phyloP scores from a whole-genome alignment of 1,140 invertebrate genomes.

The Papilio xuthus region DNA sequence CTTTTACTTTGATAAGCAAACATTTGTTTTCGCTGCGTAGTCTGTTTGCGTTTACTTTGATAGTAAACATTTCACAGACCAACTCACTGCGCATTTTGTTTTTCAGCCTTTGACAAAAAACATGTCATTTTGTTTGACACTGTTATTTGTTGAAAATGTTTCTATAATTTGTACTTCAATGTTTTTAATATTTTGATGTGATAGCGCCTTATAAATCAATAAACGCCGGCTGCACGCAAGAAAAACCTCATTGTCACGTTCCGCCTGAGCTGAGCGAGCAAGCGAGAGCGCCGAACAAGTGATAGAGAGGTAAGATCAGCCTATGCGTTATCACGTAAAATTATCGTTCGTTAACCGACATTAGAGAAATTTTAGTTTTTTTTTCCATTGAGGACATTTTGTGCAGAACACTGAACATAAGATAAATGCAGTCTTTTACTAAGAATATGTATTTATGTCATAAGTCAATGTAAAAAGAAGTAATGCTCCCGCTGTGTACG shows the following conservation, averaged over 20 bases:
- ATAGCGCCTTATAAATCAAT: too few species aligned
- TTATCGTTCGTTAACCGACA: too few species aligned
- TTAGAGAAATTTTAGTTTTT: too few species aligned
- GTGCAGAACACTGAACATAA: neutral
- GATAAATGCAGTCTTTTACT: neutral
- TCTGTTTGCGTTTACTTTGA: neutral
- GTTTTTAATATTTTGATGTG: too few species aligned
- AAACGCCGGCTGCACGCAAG: too few species aligned
- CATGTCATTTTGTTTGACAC: neutral
- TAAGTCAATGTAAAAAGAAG: neutral
- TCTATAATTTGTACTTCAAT: neutral
- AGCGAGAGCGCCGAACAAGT: too few species aligned
- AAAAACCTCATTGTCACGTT: too few species aligned
- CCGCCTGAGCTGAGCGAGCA: too few species aligned
- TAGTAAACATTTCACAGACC: neutral
- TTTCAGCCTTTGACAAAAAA: neutral
- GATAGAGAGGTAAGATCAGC: too few species aligned
- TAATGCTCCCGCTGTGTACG: neutral
- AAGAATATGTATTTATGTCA: neutral
- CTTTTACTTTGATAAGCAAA: neutral
- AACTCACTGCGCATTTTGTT: neutral
- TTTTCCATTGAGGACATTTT: too few species aligned
- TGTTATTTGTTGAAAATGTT: neutral
- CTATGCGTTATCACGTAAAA: too few species aligned
- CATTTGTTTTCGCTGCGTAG: neutral